Evolutionary conservation across 1,140 invertebrate species (phyloP).

Genomic region (Cyrtorhinus lividipennis): DNA sequence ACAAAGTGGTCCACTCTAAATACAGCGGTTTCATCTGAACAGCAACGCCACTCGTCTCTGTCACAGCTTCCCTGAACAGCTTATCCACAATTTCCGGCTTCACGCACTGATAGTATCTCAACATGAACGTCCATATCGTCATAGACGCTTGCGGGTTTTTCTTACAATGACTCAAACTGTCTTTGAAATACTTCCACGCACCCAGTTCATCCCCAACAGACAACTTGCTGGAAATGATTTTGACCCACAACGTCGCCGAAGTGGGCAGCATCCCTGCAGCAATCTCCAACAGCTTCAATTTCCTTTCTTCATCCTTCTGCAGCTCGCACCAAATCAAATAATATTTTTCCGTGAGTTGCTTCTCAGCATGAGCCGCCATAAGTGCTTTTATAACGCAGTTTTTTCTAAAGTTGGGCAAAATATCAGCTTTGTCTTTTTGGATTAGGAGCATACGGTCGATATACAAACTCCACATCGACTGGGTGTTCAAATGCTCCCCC

Average conservation of each 20-base stretch:
- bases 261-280: not conserved
- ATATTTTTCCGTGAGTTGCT: not conserved
- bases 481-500: not conserved
- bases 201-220: not conserved
- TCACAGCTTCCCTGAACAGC: not conserved
- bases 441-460: not conserved
- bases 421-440: not conserved
- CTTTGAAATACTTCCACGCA: not conserved
- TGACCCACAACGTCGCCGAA: not conserved
- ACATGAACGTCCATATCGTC: slow-evolving; percentile 4
- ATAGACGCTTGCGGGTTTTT: not conserved
- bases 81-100: not conserved
- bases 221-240: not conserved
- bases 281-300: not conserved
- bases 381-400: not conserved
- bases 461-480: not conserved
- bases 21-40: slow-evolving; percentile 2
- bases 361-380: not conserved
- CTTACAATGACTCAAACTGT: not conserved
- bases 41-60: not conserved
- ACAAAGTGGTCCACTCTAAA: slow-evolving; percentile 5
- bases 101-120: slow-evolving; percentile 2
- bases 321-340: slow-evolving; percentile 7
- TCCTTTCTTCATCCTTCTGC: not conserved
- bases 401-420: not conserved